phyloP scores from a whole-genome alignment of 2,888 invertebrate genomes.

The Protonemura montana region DNA sequence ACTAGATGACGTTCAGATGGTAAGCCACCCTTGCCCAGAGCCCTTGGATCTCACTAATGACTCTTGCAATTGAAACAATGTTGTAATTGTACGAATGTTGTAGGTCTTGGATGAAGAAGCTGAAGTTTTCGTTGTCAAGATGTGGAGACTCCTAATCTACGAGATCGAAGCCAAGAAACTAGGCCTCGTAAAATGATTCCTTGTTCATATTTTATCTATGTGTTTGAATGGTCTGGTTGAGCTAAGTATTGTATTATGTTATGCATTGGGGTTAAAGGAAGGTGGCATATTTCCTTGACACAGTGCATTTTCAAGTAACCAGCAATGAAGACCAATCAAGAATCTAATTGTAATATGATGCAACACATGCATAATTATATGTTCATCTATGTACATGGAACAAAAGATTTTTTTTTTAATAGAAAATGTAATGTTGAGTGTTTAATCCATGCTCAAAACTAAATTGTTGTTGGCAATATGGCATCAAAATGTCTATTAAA shows the following conservation, averaged over 20 bases:
- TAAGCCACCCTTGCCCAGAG: conserved; percentile 59
- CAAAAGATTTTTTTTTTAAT: background rate
- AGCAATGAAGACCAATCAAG: background rate
- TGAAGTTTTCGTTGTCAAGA: conserved; percentile 99
- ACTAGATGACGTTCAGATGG: conserved; percentile 98
- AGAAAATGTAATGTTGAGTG: background rate
- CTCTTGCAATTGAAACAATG: background rate
- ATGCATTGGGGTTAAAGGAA: too few species aligned
- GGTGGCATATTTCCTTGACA: too few species aligned
- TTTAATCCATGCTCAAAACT: background rate
- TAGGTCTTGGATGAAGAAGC: conserved; percentile 99
- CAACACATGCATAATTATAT: background rate
- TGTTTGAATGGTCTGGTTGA: background rate
- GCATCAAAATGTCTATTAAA: background rate
- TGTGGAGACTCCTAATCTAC: conserved; percentile 99
- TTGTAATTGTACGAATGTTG: conserved; percentile 52
- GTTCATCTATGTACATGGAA: background rate
- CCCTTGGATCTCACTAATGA: too few species aligned
- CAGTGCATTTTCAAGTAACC: too few species aligned
- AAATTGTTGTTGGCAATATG: background rate
- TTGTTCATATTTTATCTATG: background rate
- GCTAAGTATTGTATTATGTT: background rate
- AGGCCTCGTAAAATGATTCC: conserved; percentile 74
- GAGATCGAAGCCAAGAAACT: conserved; percentile 98
- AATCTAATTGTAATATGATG: background rate